Evolutionary conservation across 2,888 invertebrate species (phyloP).

Genomic region (Platycnemis pennipes): DNA sequence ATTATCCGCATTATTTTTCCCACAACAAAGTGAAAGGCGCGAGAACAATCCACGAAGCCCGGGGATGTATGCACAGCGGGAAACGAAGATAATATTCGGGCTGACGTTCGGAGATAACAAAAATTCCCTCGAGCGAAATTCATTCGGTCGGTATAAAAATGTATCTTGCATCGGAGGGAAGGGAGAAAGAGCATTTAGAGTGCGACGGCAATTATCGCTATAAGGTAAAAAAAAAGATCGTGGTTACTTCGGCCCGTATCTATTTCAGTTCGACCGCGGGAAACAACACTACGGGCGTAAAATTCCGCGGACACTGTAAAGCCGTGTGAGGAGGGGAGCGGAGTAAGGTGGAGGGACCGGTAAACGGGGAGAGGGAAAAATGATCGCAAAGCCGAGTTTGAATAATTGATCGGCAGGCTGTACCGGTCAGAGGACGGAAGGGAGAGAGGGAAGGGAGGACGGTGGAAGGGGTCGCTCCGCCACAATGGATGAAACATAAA

Average conservation of each 20-base stretch:
- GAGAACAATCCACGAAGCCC: background rate
- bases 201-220: background rate
- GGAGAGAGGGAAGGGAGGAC: background rate
- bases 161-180: background rate
- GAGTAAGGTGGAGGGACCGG: background rate
- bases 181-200: background rate
- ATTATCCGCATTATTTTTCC: too few relatives aligned
- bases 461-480: background rate
- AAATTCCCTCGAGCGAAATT: background rate
- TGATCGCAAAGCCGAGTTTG: conserved; percentile 9
- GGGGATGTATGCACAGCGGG: background rate
- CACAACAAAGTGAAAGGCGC: too few relatives aligned
- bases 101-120: background rate
- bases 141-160: background rate
- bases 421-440: background rate
- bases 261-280: background rate
- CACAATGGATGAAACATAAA: background rate
- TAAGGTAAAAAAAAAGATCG: background rate
- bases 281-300: background rate
- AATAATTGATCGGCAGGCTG: background rate
- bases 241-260: background rate
- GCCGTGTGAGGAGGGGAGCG: background rate
- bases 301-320: background rate
- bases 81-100: background rate
- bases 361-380: background rate